These are phyloP conservation scores for Eupsilia transversa DNA, from an alignment of 2,888 invertebrate species.

Conservation along the genomic window DNA sequence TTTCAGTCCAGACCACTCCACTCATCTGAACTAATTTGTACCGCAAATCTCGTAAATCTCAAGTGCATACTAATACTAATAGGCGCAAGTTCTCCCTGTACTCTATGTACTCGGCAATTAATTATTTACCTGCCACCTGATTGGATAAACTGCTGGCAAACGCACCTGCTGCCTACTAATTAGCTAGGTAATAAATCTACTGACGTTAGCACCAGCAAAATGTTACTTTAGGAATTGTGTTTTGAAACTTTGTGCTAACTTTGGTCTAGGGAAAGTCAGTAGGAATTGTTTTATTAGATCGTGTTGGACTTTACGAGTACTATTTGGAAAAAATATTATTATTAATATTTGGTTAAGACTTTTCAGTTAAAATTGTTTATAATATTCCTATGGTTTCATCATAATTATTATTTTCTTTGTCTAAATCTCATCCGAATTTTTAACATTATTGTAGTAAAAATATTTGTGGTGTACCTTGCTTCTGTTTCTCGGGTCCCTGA, in stretches of 20 bases:
- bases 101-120: slow-evolving; percentile 41
- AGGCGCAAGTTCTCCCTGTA: neutral
- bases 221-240: slow-evolving; percentile 20
- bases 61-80: slow-evolving; percentile 45
- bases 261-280: slow-evolving; percentile 8
- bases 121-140: slow-evolving; percentile 55
- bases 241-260: slow-evolving; percentile 17
- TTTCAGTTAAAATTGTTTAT: neutral
- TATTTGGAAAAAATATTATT: neutral
- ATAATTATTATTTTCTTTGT: neutral
- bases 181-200: slow-evolving; percentile 44
- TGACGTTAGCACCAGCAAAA: slow-evolving; percentile 12
- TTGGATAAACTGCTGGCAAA: slow-evolving; percentile 58
- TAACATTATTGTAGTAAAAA: slow-evolving; percentile 21
- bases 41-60: slow-evolving; percentile 31
- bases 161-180: slow-evolving; percentile 59
- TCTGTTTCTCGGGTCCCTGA: slow-evolving; percentile 93
- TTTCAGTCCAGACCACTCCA: neutral
- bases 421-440: neutral
- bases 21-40: slow-evolving; percentile 16
- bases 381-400: neutral
- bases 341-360: no score
- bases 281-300: neutral
- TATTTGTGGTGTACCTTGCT: slow-evolving; percentile 93
- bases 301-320: neutral